phyloP scores from a whole-genome alignment of 2,797 vertebrate species.

The Triplophysa bombifrons region DNA sequence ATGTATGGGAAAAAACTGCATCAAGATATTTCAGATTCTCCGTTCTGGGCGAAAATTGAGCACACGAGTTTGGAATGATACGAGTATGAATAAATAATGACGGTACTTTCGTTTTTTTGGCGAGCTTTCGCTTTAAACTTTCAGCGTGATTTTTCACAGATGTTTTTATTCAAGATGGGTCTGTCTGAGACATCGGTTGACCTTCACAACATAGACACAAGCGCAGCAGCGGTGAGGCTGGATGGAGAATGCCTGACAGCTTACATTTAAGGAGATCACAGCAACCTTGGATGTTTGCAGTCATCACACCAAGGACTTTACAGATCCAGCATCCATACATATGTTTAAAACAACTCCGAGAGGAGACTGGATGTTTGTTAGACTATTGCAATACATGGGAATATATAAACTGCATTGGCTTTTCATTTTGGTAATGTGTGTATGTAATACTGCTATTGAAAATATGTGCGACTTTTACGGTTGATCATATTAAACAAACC shows the following conservation, averaged over 20 bases:
- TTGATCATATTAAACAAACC: too few species aligned
- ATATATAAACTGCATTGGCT: background rate
- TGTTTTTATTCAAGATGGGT: conserved; percentile 21
- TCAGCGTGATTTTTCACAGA: background rate
- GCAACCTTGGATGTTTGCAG: conserved; percentile 48
- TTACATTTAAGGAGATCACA: conserved; percentile 47
- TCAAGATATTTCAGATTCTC: background rate
- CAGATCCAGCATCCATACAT: conserved; percentile 27
- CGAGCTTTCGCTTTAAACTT: background rate
- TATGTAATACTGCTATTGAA: background rate
- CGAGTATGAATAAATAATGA: background rate
- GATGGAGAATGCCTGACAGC: conserved; percentile 47
- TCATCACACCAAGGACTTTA: conserved; percentile 44
- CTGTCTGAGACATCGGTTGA: conserved; percentile 8
- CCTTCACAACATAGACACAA: conserved; percentile 33
- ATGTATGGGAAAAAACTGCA: background rate
- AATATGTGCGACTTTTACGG: too few species aligned
- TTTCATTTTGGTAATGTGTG: background rate
- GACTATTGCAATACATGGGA: background rate
- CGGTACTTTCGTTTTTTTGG: background rate
- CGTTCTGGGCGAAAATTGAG: background rate
- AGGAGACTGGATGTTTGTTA: background rate
- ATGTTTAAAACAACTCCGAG: conserved; percentile 18
- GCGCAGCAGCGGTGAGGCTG: conserved; percentile 8
- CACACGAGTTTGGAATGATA: background rate